These are phyloP conservation scores for Chaetogeoica ovagalla DNA, from an alignment of 2,888 invertebrate genomes.

Conservation along the genomic window DNA sequence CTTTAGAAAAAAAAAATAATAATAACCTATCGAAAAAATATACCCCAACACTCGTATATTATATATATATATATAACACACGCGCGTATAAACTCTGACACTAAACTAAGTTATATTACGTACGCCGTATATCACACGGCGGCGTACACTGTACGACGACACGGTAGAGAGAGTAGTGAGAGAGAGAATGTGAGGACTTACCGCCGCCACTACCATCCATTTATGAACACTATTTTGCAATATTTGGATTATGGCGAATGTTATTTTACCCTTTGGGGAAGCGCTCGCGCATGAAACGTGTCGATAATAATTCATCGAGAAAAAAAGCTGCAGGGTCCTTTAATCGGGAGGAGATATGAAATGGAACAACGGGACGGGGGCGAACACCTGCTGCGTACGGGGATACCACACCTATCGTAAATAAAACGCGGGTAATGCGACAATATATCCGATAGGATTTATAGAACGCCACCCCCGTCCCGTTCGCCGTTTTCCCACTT, in stretches of 20 bases:
- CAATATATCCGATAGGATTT: constrained; percentile 51
- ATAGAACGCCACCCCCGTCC: constrained; percentile 15
- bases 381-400: constrained; percentile 45
- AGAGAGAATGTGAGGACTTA: too few relatives aligned
- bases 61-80: too few relatives aligned
- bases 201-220: background rate
- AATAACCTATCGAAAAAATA: constrained; percentile 42
- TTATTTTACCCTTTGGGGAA: constrained; percentile 52
- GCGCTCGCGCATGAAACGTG: constrained; percentile 50
- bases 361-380: constrained; percentile 36
- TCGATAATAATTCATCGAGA: constrained; percentile 53
- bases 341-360: constrained; percentile 41
- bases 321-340: constrained; percentile 46
- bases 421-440: constrained; percentile 51
- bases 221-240: constrained; percentile 50
- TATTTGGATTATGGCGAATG: constrained; percentile 51
- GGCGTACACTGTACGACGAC: background rate
- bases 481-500: constrained; percentile 1
- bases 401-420: constrained; percentile 48
- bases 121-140: constrained; percentile 44
- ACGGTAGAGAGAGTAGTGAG: too few relatives aligned
- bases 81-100: constrained; percentile 34
- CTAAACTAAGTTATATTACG: constrained; percentile 52
- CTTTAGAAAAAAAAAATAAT: too few relatives aligned
- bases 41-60: background rate